Base-by-base conservation (phyloP, 2,888 invertebrate species). In the Orthosia incerta region DNA sequence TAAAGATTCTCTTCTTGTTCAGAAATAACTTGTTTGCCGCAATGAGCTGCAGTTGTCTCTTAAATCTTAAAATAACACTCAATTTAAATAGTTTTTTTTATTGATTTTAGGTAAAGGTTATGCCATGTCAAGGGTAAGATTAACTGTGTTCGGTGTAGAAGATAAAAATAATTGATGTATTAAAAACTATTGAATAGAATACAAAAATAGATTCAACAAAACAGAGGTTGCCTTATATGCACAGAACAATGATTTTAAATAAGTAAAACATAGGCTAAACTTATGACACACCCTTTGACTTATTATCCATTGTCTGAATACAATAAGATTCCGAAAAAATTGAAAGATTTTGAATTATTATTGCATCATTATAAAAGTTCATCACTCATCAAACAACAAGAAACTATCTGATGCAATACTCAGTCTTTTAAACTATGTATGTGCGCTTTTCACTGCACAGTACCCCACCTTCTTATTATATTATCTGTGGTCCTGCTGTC, bases 281-380 rank as follows among this genome's bases (percentile, higher is more conserved):
- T n/a, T 69, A 61, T 75, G 60, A 50, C 60, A 75, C 61, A 69
- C 3, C 60, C 31, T 69, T 75, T 61, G 75, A 61, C 56, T 69
- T 60, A 31, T 51, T 31, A 69, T 15, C 56, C 15, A 77, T 77
- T 69, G 75, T 77, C n/a, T 59, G 2, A 53, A 59, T 20, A 66
- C 51, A 66, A 74, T 76, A 53, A 46, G 12, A 57, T 51, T 51
- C 50, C 20, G 7, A 53, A 51, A 53, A 61, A 55, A 62, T 23
- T 1, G 1, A 23, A n/a, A 18, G 11, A 15, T 51, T 51, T 46
- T 60, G 0, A 16, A 50, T 50, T 20, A 55, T 56, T 15, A 64
- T 23, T 15, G 23, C 20, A 50, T 56, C 72, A 73, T 57, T 18
- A 50, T 73, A 56, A 26, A 26, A 48, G 15, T 20, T 31, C 18